phyloP scores from a whole-genome alignment of 2,797 vertebrate species.

The Tangara arthus region DNA sequence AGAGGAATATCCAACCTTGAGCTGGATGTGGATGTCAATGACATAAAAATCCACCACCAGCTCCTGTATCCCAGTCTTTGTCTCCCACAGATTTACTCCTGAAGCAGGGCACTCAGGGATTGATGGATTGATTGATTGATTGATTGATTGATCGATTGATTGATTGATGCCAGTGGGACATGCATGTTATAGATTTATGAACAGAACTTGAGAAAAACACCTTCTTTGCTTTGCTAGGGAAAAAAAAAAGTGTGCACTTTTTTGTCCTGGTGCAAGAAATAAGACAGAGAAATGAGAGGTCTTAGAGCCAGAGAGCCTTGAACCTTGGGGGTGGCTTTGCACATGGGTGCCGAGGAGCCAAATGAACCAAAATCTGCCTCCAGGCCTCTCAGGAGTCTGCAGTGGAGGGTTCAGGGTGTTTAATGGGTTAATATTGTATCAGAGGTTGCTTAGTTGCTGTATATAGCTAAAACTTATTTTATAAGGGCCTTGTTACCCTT shows the following conservation, averaged over 20 bases:
- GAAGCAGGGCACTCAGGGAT: background rate
- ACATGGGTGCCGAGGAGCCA: background rate
- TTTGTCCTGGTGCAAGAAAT: background rate
- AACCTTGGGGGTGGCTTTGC: background rate
- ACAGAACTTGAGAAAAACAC: background rate
- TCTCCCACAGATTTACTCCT: background rate
- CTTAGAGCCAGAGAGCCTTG: background rate
- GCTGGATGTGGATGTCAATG: background rate
- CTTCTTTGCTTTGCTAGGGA: background rate
- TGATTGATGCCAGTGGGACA: background rate
- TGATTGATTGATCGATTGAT: background rate
- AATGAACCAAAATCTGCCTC: background rate
- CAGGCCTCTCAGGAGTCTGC: background rate
- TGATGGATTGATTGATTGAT: too few relatives aligned
- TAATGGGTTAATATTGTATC: background rate
- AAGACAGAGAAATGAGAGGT: background rate
- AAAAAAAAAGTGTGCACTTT: fast-evolving
- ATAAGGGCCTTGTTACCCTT: background rate
- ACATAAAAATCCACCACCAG: too few relatives aligned
- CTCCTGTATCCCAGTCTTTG: background rate
- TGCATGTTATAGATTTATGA: background rate
- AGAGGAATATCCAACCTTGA: background rate
- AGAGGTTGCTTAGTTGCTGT: background rate
- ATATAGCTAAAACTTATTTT: background rate
- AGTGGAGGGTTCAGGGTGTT: background rate